Base-by-base conservation (phyloP, 2,113 vertebrate species). In the Pristiophorus japonicus region DNA sequence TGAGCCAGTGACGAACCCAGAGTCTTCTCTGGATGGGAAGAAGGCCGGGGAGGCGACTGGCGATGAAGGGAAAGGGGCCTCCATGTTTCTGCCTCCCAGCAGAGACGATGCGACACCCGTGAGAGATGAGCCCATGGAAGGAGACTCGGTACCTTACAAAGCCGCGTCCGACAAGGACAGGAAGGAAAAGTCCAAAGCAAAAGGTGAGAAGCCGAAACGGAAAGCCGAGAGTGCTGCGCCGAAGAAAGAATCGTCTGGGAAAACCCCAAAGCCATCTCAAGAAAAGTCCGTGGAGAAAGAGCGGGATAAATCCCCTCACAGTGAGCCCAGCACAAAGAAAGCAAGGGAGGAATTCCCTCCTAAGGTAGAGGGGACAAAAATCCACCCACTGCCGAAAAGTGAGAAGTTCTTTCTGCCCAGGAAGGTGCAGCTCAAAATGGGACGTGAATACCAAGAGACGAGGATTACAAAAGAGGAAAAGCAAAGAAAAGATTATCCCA, bases 81-180 rank as follows among this genome's bases (percentile, higher is more conserved):
- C 93, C 42, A 55, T 97, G 3, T 97, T 98, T 95, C 97, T 98
- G 96, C 97, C 97, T 75, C 97, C 97, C 0, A 97, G 97, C 96
- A 97, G 98, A 96, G 99, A 98, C 18, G 98, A 99, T 96, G 99
- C 98, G 42, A 99, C 99, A 0, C 99, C 99, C 0, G 99, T 99
- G 95, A 97, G 99, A 96, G 99, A 99, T 8, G 99, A 99, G 81
- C 99, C 99, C 0, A 99, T 99, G 99, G 99, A 99, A 55, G 98
- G 98, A 0, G 96, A 98, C n/a, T 97, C 98, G 0, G 96, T 98
- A 67, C 95, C 98, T 45, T 97, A 98, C 63, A 98, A 98, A 95
- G 96, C 97, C 0, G 63, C 98, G 67, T 97, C 97, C 12, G 98
- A 99, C 95, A 98, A 98, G 96, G 98, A 98, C 78, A 99, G 97